Percentiles rank a stretch among this genome's conserved stretches.
These are phyloP conservation scores for Chouioia cunea DNA, from an alignment of 2,888 invertebrate species.

Conservation along the genomic window DNA sequence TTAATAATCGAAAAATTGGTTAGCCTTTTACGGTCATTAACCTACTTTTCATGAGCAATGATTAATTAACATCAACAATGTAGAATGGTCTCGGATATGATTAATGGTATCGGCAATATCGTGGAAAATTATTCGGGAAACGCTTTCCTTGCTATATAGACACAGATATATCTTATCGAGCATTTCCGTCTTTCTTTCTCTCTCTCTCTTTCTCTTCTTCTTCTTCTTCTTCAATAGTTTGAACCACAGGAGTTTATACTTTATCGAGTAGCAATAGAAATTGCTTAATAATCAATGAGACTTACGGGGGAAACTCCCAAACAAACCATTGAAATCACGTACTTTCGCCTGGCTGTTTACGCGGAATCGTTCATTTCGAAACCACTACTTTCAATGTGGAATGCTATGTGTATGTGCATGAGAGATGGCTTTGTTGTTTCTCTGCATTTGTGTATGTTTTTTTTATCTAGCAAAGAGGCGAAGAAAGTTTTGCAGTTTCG, in stretches of 20 bases:
- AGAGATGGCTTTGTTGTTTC: conserved; percentile 12
- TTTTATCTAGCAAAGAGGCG: neutral
- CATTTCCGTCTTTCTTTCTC: no score
- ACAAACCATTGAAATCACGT: conserved; percentile 14
- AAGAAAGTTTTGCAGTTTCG: conserved; percentile 31
- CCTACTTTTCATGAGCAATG: conserved; percentile 18
- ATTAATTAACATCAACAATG: conserved; percentile 32
- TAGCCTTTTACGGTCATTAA: neutral
- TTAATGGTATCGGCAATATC: conserved; percentile 22
- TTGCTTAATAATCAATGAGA: conserved; percentile 12
- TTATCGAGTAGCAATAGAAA: neutral
- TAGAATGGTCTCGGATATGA: conserved; percentile 22
- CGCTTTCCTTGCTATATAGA: neutral
- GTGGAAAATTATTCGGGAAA: conserved; percentile 11
- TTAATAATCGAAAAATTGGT: no score
- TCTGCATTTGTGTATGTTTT: neutral
- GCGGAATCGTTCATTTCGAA: conserved; percentile 18
- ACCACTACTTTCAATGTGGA: neutral
- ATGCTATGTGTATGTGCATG: neutral
- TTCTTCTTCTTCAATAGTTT: no score
- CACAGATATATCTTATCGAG: neutral
- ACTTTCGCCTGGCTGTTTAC: conserved; percentile 23
- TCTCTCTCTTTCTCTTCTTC: no score
- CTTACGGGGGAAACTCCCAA: neutral
- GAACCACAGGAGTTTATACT: neutral